Evolutionary conservation across 2,888 invertebrate species (phyloP), one percentile per base, ranked within the genome.

Genomic region (Trichogramma dendrolimi): DNA sequence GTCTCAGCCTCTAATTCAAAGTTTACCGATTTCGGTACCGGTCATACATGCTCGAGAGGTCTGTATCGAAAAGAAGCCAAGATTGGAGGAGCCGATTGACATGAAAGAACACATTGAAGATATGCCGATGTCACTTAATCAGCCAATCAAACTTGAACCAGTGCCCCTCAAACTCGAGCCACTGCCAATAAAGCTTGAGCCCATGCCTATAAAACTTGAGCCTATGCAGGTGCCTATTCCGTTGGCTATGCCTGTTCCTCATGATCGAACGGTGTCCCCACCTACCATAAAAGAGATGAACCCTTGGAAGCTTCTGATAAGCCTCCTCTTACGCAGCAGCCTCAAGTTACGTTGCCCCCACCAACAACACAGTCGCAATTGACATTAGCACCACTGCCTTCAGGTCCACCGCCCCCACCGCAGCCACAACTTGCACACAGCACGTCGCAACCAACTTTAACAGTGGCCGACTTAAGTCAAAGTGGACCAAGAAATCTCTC

Each of bases 11-110:
- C 70, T 74, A 1, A 71, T 76, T 46, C 75, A 76, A 47, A 74
- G 68, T 49, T 66, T 77, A 57, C 78, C 77, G 5, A 76, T 78
- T 62, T 77, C 77, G 40, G 73, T 78, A 42, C 75, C 79, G n/a
- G 79, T 78, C 3, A 77, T 79, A 58, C 76, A 79, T 49, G 62
- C 73, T 1, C 60, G 75, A 10, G 70, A 71, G 5, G 67, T 62
- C 44, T 46, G 62, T 0, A 43, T 62, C n/a, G 77, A 77, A 7
- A 77, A 77, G 53, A 75, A 76, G 55, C 73, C 75, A 1, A 57
- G 72, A 14, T 44, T 74, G 5, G 76, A 77, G 5, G 78, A 78
- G 47, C 53, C 70, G 4, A 55, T 68, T 1, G 72, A 76, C 49
- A 66, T 72, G 27, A 73, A 75, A 54, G 73, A 76, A 46, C 73